A percentile compares a stretch with the other conserved stretches of the same genome.
phyloP scores from a whole-genome alignment of 2,113 vertebrate species.

The Benitochromis conjunctus region DNA sequence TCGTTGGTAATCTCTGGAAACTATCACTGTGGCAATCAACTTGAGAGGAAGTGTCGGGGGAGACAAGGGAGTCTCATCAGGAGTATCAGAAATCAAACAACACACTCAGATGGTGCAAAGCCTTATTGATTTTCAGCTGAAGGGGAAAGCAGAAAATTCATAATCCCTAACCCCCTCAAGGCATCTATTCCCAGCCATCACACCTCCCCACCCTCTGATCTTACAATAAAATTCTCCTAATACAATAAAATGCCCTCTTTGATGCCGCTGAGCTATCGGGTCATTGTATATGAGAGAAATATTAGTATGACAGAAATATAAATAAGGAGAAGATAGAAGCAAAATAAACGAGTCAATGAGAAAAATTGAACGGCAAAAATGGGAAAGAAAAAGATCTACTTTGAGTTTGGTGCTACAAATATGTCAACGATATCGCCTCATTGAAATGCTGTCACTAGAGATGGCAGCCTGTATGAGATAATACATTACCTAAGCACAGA shows the following conservation, averaged over 20 bases:
- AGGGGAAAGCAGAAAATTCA: conserved; percentile 34
- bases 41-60: conserved; percentile 14
- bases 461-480: conserved; percentile 1
- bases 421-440: neutral
- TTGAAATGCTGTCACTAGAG: conserved; percentile 6
- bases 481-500: conserved; percentile 88
- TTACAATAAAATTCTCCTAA: conserved; percentile 28
- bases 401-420: conserved; percentile 1
- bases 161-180: neutral
- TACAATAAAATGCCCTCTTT: conserved; percentile 26
- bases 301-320: neutral
- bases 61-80: conserved; percentile 21
- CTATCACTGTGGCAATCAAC: conserved; percentile 19
- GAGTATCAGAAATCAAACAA: conserved; percentile 48
- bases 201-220: neutral
- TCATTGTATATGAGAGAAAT: neutral
- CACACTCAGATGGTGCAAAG: conserved; percentile 24
- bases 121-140: conserved; percentile 45
- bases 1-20: conserved; percentile 29
- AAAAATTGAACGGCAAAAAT: neutral
- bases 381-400: neutral
- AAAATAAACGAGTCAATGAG: neutral
- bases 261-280: neutral
- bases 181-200: neutral
- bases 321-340: neutral